A percentile compares a stretch with the other conserved stretches of the same genome.
Conservation (phyloP, 2,797 vertebrate species). For the Crocidura indochinensis region DNA sequence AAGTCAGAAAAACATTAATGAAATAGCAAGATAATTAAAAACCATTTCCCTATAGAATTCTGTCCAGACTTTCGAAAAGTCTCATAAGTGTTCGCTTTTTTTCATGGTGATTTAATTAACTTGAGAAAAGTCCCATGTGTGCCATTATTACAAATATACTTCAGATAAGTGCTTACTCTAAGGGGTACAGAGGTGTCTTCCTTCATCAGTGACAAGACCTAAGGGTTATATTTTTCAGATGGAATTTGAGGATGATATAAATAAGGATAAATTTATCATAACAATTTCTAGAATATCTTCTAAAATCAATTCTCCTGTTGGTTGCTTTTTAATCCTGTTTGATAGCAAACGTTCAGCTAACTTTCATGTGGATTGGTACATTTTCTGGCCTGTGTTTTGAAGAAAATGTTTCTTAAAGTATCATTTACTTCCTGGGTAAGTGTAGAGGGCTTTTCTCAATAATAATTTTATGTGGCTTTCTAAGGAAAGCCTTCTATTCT, state of each 20-base stretch:
- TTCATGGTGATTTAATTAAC: conserved; percentile 84
- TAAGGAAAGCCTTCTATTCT: neutral
- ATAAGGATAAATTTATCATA: conserved; percentile 19
- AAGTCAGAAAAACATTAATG: conserved; percentile 82
- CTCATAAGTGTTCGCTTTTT: conserved; percentile 83
- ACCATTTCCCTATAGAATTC: conserved; percentile 69
- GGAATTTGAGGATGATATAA: neutral
- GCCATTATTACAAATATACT: conserved; percentile 71
- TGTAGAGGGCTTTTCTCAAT: conserved; percentile 4
- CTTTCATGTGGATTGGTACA: neutral
- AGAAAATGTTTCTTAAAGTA: conserved; percentile 48
- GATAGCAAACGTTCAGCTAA: neutral
- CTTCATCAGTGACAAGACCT: conserved; percentile 36
- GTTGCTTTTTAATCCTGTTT: conserved; percentile 27
- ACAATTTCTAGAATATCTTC: conserved; percentile 34
- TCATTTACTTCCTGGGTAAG: conserved; percentile 5
- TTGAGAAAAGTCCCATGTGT: conserved; percentile 75
- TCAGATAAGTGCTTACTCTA: conserved; percentile 74
- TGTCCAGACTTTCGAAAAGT: conserved; percentile 80
- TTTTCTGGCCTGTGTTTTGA: conserved; percentile 14
- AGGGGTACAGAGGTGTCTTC: conserved; percentile 36
- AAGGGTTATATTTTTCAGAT: conserved; percentile 28
- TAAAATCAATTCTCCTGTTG: conserved; percentile 27
- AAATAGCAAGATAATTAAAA: conserved; percentile 65
- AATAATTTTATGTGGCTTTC: neutral